phyloP scores from a whole-genome alignment of 2,797 vertebrate genomes.

The Vultur gryphus region DNA sequence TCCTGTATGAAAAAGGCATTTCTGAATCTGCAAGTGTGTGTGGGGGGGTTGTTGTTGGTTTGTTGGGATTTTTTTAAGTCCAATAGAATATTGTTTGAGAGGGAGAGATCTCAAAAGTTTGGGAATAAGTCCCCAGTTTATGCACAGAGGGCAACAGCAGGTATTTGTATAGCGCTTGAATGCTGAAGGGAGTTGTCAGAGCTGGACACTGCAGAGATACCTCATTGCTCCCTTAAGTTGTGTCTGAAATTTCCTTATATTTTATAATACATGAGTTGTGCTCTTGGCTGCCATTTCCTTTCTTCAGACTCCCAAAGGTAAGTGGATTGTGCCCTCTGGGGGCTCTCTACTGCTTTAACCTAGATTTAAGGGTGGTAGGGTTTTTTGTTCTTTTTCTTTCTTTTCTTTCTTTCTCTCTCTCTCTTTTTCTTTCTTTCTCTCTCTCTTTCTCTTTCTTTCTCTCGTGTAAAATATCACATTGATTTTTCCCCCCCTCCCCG shows the following conservation, averaged over 20 bases:
- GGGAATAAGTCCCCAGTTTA: neutral
- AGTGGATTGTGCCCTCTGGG: constrained; percentile 71
- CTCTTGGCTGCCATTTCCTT: constrained; percentile 39
- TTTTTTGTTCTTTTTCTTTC: too few species aligned
- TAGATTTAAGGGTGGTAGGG: neutral
- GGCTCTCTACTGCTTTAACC: constrained; percentile 58
- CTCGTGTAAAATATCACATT: constrained; percentile 60
- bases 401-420: too few species aligned
- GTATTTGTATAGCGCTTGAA: neutral
- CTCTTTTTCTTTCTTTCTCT: fast-evolving
- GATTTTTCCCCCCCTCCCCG: constrained; percentile 4
- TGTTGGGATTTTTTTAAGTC: neutral
- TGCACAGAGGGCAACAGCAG: neutral
- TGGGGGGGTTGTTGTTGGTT: neutral
- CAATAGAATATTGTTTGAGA: neutral
- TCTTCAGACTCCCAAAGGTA: constrained; percentile 57
- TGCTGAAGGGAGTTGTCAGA: neutral
- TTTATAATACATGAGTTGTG: constrained; percentile 37
- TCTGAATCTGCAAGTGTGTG: neutral
- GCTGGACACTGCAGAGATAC: neutral
- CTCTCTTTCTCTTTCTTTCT: too few species aligned
- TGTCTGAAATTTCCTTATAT: constrained; percentile 44
- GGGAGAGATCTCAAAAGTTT: neutral
- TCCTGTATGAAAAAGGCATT: neutral
- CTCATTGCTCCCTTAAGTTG: constrained; percentile 19